These are phyloP conservation scores for Chloroceryle inda DNA, from an alignment of 2,797 vertebrate species.

Conservation along the genomic window DNA sequence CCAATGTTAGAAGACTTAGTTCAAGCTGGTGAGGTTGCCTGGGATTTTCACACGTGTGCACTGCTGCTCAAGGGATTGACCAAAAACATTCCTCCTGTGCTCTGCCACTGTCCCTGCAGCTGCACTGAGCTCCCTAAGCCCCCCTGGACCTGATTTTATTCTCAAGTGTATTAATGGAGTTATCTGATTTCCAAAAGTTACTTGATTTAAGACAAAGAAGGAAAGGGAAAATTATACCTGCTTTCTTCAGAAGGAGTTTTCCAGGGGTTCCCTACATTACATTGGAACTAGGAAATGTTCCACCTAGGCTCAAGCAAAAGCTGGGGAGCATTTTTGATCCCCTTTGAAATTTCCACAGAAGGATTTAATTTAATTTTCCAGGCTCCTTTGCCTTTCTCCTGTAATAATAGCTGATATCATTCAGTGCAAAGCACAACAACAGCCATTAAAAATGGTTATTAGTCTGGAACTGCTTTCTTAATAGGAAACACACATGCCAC, in stretches of 20 bases:
- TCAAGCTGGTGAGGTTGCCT: neutral
- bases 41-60: rapidly evolving
- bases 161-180: neutral
- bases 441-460: slow-evolving; percentile 71
- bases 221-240: neutral
- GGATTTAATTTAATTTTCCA: slow-evolving; percentile 60
- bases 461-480: slow-evolving; percentile 69
- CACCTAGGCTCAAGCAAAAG: neutral
- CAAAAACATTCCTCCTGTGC: neutral
- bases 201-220: neutral
- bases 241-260: neutral
- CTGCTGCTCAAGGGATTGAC: neutral
- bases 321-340: slow-evolving; percentile 9
- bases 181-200: neutral
- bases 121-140: neutral
- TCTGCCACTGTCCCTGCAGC: neutral
- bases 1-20: neutral
- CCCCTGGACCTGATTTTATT: rapidly evolving
- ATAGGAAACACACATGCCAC: slow-evolving; percentile 66
- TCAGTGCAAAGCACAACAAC: slow-evolving; percentile 48
- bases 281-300: neutral
- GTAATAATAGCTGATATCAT: slow-evolving; percentile 46
- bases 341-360: slow-evolving; percentile 49
- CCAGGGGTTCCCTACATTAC: neutral
- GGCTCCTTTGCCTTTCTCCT: slow-evolving; percentile 45